phyloP scores from a whole-genome alignment of 2,113 vertebrate species.

The Muscicapa adusta region DNA sequence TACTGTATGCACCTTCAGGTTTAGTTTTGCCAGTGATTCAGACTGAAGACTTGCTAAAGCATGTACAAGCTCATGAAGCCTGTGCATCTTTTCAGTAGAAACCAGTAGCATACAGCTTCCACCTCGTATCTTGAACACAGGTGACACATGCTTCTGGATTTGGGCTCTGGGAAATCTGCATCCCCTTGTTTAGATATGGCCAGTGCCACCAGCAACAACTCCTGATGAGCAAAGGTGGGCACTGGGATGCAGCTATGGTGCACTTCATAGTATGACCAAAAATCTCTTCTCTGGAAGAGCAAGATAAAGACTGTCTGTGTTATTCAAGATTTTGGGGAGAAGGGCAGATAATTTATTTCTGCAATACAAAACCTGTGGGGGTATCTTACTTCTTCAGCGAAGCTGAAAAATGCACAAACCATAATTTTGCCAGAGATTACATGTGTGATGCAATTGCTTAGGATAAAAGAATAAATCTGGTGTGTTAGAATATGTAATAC shows the following conservation, averaged over 20 bases:
- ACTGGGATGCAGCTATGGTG: rapidly evolving
- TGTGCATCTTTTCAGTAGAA: not conserved
- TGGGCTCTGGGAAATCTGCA: not conserved
- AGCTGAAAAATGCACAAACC: not conserved
- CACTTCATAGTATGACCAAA: rapidly evolving
- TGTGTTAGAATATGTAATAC: not conserved
- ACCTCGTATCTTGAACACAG: not conserved
- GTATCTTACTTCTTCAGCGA: not conserved
- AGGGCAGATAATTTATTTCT: not conserved
- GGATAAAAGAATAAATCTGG: not conserved
- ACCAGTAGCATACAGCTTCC: not conserved
- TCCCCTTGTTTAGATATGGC: not conserved
- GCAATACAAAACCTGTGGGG: not conserved
- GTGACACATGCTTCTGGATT: not conserved
- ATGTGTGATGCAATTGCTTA: not conserved
- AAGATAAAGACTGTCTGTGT: not conserved
- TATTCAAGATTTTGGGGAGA: not conserved
- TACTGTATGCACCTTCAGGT: not conserved
- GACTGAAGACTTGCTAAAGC: not conserved
- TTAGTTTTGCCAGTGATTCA: not conserved
- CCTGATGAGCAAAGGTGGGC: not conserved
- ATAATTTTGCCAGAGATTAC: not conserved
- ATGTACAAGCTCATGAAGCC: rapidly evolving
- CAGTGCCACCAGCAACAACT: not conserved
- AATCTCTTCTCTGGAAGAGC: not conserved